Conservation (phyloP, 1,140 invertebrate genomes). For the Drosophila bocqueti region DNA sequence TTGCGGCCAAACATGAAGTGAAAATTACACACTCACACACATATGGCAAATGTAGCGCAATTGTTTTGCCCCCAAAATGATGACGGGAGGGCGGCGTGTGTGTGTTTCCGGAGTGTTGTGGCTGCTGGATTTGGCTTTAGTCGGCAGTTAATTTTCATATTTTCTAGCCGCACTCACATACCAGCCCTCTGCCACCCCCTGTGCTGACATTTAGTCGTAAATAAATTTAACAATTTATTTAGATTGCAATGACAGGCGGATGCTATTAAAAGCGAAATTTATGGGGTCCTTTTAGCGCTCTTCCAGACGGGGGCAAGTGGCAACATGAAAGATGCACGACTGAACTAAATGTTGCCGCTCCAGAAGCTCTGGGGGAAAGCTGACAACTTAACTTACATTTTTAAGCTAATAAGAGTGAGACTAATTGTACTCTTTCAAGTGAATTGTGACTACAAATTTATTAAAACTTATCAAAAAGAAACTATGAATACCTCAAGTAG, state of each 20-base stretch:
- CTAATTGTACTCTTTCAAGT: not conserved
- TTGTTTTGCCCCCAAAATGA: slow-evolving; percentile 59
- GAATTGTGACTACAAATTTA: not conserved
- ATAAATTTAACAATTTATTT: slow-evolving; percentile 84
- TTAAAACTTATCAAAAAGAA: not conserved
- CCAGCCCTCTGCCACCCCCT: not conserved
- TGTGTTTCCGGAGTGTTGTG: slow-evolving; percentile 30
- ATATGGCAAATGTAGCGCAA: slow-evolving; percentile 70
- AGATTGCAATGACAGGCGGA: slow-evolving; percentile 83
- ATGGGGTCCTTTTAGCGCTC: slow-evolving; percentile 58
- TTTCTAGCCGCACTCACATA: slow-evolving; percentile 68
- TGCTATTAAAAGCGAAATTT: slow-evolving; percentile 81
- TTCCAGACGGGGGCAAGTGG: slow-evolving; percentile 21
- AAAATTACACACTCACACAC: slow-evolving; percentile 73
- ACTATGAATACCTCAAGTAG: too few species aligned
- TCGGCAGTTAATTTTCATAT: slow-evolving; percentile 84
- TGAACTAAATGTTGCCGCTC: slow-evolving; percentile 48
- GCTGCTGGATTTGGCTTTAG: slow-evolving; percentile 75
- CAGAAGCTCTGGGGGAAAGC: not conserved
- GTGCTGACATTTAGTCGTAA: slow-evolving; percentile 77
- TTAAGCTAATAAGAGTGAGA: not conserved
- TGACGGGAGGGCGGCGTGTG: slow-evolving; percentile 5
- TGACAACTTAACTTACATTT: not conserved
- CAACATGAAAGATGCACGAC: slow-evolving; percentile 22
- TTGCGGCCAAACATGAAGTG: slow-evolving; percentile 81